Evolutionary conservation across 2,113 vertebrate species (phyloP), one percentile per base, ranked within the genome.

Genomic region (Corythornis cristatus): DNA sequence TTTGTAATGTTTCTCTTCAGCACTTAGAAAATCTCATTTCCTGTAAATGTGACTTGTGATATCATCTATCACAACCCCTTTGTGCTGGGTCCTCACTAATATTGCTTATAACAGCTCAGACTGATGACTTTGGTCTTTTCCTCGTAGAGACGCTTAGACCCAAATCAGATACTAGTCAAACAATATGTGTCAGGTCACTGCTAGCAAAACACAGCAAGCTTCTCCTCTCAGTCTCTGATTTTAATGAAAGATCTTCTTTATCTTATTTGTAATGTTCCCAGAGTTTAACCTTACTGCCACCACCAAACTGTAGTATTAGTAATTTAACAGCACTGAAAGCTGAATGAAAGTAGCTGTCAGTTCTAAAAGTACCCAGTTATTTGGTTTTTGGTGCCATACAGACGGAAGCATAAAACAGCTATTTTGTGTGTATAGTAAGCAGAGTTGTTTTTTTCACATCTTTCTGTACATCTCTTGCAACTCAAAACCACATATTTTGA

Each of bases 1-100:
- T 85, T 75, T 68, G 25, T 80, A 85, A 46, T 51, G 7, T 76
- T 95, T 93, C 74, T 88, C 45, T 64, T 92, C 50, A 57, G 60
- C 79, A 85, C 70, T 76, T 68, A 83, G 90, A 91, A 94, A 93
- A 93, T 90, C 56, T 85, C 74, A 95, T 97, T 93, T 96, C 79
- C 81, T 95, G 77, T 83, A 62, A 94, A 90, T 4, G 7, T 62
- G 29, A 53, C 33, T 37, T 73, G 35, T 77, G 26, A 86, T 94
- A 90, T 68, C 83, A 93, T 91, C 31, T 40, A 94, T 84, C 76
- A 94, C 64, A 43, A 43, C 5, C 22, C 58, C 92, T 95, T 92
- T 88, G 51, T 85, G 37, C 70, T 85, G 70, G 68, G 15, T 96
- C 4, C 78, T 93, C 43, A 46, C 51, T 60, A 83, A 73, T 81